Conservation (phyloP, 2,113 vertebrate genomes). For the Recurvirostra avosetta region DNA sequence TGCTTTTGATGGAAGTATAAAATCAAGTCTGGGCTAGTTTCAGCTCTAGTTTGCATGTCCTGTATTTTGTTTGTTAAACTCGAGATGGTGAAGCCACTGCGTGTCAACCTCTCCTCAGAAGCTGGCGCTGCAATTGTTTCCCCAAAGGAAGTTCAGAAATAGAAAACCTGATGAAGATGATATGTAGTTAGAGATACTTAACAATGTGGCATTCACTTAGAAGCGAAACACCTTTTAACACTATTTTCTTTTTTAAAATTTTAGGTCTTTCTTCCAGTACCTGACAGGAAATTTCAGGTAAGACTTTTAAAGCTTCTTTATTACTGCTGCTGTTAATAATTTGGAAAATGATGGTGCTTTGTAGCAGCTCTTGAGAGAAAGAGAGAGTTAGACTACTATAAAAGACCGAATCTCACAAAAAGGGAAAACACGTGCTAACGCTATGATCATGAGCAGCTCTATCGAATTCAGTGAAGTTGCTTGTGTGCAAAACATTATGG, state of each 20-base stretch:
- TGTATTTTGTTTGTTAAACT: background rate
- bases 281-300: background rate
- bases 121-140: constrained; percentile 16
- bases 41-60: background rate
- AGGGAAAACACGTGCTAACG: background rate
- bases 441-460: background rate
- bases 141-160: constrained; percentile 68
- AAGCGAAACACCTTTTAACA: background rate
- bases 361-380: background rate
- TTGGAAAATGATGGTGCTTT: background rate
- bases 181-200: background rate
- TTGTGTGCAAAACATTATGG: background rate
- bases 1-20: background rate
- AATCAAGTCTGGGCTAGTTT: background rate
- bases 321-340: background rate
- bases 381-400: background rate
- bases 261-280: background rate
- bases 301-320: background rate
- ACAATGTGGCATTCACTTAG: background rate
- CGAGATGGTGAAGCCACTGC: background rate
- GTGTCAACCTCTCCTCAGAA: background rate
- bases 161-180: constrained; percentile 48
- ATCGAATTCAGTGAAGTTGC: background rate
- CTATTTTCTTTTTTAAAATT: background rate
- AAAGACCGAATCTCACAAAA: background rate